These are phyloP conservation scores for Thunnus albacares DNA, from an alignment of 2,797 vertebrate species.

Conservation along the genomic window DNA sequence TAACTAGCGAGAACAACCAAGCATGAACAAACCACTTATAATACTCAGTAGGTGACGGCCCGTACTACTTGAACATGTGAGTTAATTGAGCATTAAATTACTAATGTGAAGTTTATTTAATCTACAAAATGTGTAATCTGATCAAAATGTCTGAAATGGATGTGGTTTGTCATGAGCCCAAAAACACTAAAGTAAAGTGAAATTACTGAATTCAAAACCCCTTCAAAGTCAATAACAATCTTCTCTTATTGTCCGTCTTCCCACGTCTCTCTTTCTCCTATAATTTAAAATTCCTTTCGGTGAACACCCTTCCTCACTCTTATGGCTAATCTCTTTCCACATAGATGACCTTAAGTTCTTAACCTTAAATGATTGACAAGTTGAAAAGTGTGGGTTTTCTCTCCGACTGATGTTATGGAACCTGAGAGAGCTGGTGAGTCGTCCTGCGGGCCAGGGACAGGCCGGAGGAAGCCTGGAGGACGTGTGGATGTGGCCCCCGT, in stretches of 20 bases:
- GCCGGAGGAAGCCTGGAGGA: conserved; percentile 75
- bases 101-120: conserved; percentile 1
- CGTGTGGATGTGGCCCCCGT: conserved; percentile 58
- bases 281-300: conserved; percentile 25
- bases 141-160: not conserved
- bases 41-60: not conserved
- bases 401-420: conserved; percentile 58
- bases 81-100: conserved; percentile 10
- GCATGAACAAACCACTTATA: too few relatives aligned
- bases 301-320: conserved; percentile 32
- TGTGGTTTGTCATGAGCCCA: too few relatives aligned
- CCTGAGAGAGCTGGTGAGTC: conserved; percentile 49
- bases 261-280: conserved; percentile 6
- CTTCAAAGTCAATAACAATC: not conserved
- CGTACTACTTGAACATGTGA: too few relatives aligned
- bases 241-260: not conserved
- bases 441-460: conserved; percentile 44
- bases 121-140: not conserved
- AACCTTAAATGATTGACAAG: conserved; percentile 48
- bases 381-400: conserved; percentile 51
- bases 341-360: conserved; percentile 46
- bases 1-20: too few relatives aligned
- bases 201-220: not conserved
- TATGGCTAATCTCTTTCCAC: conserved; percentile 56
- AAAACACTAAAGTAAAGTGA: not conserved